Evolutionary conservation across 53 echinoderm and acorn worm genomes (phyloP).

Genomic region (Apostichopus leukothele): DNA sequence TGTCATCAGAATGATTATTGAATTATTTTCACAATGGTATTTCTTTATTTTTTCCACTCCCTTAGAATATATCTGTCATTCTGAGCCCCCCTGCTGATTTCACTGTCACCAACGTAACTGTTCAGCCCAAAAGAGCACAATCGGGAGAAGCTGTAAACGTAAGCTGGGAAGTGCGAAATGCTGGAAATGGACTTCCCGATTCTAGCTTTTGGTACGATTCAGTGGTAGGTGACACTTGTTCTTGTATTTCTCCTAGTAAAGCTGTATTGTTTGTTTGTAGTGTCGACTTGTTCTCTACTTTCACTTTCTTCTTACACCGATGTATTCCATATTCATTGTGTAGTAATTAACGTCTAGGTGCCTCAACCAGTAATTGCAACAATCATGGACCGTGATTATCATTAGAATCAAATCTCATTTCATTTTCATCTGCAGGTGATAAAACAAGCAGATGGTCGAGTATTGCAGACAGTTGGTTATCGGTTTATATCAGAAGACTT

Average conservation of each 20-base stretch:
- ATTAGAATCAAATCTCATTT: neutral
- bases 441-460: neutral
- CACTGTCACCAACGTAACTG: neutral
- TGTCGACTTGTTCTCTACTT: no score
- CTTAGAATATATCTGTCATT: constrained; percentile 31
- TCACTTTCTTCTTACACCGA: no score
- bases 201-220: constrained; percentile 19
- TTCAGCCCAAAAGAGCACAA: neutral
- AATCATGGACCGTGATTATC: no score
- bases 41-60: neutral
- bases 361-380: no score
- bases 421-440: neutral
- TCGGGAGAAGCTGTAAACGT: neutral
- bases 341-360: no score
- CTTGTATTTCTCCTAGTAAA: no score
- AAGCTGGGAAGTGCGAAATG: constrained; percentile 22
- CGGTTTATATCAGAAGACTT: constrained; percentile 4
- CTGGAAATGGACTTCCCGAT: constrained; percentile 18
- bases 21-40: neutral
- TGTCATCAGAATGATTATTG: no score
- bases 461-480: neutral
- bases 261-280: no score
- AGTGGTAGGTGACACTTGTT: constrained; percentile 18
- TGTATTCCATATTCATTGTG: no score
- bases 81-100: constrained; percentile 44